A percentile compares a stretch with the other conserved stretches of the same genome.
phyloP scores from a whole-genome alignment of 2,888 invertebrate species.

The Ophion slaviceki region DNA sequence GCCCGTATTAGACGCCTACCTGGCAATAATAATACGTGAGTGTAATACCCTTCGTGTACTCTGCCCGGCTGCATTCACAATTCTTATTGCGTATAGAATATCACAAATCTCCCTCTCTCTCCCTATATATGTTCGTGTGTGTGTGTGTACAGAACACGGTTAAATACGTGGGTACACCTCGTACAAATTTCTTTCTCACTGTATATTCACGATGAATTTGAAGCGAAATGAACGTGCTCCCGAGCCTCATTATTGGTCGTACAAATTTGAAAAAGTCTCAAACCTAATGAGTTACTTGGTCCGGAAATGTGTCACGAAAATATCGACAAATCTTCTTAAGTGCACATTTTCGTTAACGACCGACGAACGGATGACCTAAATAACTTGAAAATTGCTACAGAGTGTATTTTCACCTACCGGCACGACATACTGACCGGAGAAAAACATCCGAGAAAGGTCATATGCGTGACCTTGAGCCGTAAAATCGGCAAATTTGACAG shows the following conservation, averaged over 20 bases:
- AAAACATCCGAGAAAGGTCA: not conserved
- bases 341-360: not conserved
- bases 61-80: slow-evolving; percentile 45
- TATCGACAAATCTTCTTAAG: not conserved
- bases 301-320: not conserved
- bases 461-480: not conserved
- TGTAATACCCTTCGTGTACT: slow-evolving; percentile 56
- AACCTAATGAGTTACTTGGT: not conserved
- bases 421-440: not conserved
- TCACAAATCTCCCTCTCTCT: slow-evolving; percentile 3
- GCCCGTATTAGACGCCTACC: slow-evolving; percentile 64
- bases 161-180: slow-evolving; percentile 47
- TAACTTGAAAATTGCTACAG: not conserved
- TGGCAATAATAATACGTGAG: slow-evolving; percentile 61
- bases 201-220: not conserved
- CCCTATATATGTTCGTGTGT: not conserved
- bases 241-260: not conserved
- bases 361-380: not conserved
- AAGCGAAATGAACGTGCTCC: not conserved
- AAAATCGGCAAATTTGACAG: not conserved
- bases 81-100: slow-evolving; percentile 35
- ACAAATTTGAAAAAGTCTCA: not conserved
- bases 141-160: slow-evolving; percentile 4
- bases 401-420: not conserved
- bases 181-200: slow-evolving; percentile 20